Evolutionary conservation across 2,888 invertebrate genomes (phyloP).

Genomic region (Peribatodes rhomboidaria): DNA sequence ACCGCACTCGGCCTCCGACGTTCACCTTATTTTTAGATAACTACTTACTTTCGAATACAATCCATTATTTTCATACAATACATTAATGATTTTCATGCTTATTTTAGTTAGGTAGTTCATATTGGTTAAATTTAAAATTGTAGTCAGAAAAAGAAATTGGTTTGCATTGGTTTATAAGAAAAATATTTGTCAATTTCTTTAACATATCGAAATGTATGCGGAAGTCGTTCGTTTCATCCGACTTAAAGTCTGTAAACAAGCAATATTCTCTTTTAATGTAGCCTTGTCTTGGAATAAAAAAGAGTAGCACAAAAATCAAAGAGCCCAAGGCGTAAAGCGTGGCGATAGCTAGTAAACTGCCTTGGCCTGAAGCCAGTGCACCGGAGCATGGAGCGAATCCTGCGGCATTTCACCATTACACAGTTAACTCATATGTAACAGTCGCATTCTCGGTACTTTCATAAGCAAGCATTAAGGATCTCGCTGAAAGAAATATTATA

Average conservation of each 20-base stretch:
- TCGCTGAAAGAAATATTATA: background rate
- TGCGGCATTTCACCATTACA: constrained; percentile 34
- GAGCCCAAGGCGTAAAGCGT: constrained; percentile 23
- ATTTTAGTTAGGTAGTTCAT: background rate
- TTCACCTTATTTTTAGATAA: constrained; percentile 68
- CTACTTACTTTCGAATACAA: constrained; percentile 52
- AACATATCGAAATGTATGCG: background rate
- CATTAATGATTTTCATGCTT: background rate
- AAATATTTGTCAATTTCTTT: too few species aligned
- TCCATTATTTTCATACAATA: constrained; percentile 54
- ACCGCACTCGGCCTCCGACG: constrained; percentile 68
- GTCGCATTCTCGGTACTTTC: constrained; percentile 25
- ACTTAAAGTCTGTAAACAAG: constrained; percentile 27
- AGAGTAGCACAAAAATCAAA: constrained; percentile 31
- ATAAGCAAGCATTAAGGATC: background rate
- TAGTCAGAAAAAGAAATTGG: background rate
- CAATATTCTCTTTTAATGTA: constrained; percentile 20
- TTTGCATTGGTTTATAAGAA: too few species aligned
- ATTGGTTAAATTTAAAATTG: background rate
- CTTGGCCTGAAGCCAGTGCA: constrained; percentile 47
- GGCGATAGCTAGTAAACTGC: constrained; percentile 35
- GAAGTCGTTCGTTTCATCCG: background rate
- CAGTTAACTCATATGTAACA: constrained; percentile 31
- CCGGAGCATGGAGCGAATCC: constrained; percentile 36
- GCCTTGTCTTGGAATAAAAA: constrained; percentile 34